phyloP scores from a whole-genome alignment of 2,888 invertebrate genomes.

The Pterobdella sp. region DNA sequence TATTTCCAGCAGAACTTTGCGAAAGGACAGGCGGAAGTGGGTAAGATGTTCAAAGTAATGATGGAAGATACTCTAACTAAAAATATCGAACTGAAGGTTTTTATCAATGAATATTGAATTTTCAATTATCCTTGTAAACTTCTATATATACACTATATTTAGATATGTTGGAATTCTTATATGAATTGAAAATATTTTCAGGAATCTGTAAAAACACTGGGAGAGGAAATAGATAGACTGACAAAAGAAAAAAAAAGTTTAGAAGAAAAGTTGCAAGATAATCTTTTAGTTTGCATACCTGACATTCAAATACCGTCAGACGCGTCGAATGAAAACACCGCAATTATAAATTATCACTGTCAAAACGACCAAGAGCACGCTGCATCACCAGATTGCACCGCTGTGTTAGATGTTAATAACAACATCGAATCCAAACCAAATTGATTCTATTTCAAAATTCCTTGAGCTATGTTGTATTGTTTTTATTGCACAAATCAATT shows the following conservation, averaged over 20 bases:
- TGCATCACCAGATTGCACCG: neutral
- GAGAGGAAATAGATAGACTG: constrained; percentile 49
- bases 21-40: neutral
- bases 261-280: neutral
- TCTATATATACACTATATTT: neutral
- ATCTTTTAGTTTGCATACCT: too few species aligned
- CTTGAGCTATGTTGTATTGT: too few species aligned
- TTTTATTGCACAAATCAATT: too few species aligned
- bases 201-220: constrained; percentile 51
- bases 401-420: too few species aligned
- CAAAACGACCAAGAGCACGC: neutral
- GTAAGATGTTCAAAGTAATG: constrained; percentile 58
- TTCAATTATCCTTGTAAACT: neutral
- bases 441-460: too few species aligned
- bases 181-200: constrained; percentile 39
- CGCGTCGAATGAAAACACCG: too few species aligned
- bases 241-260: constrained; percentile 45
- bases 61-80: constrained; percentile 70
- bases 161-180: neutral
- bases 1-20: neutral
- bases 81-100: constrained; percentile 57
- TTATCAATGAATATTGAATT: neutral
- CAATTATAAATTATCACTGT: neutral
- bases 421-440: too few species aligned
- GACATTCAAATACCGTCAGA: too few species aligned